Base-by-base conservation (phyloP, 2,797 vertebrate species). In the Coregonus ussuriensis region DNA sequence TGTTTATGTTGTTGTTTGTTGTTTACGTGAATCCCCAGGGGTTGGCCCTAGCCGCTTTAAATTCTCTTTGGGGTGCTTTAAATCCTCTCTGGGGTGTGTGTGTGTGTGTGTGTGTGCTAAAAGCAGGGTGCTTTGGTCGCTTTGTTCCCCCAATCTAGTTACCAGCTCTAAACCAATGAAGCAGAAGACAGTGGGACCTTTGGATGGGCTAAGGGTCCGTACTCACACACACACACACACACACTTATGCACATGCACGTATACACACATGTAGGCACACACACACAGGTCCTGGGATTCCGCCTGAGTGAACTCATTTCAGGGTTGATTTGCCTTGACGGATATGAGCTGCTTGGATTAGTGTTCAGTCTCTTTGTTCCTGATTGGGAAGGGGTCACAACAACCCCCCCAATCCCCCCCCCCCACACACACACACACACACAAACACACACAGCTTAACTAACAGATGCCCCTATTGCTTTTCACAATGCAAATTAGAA, bases 121-220 rank as follows among this genome's bases (percentile, higher is more conserved):
- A 87, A 88, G 85, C 74, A 89, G 88, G 83, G 85, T 86, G 92
- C 91, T 88, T 80, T 79, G 77, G 81, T 88, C 87, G 88, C 88
- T 94, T 94, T 93, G 90, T 91, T 91, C 79, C 66, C 77, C 71
- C 88, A 91, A 93, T 94, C 90, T 93, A 89, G 92, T 93, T 93
- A 93, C 91, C 88, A 85, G 91, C 92, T 93, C 82, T 91, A 93
- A 93, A 92, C 93, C 91, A 92, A 85, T 85, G 92, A 92, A 91
- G 91, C 87, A 84, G 87, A 93, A 88, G 90, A 91, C 93, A 88
- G 91, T 89, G 77, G 62, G 52, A 54, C 25, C 7, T 1, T 5
- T 29, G 77, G 79, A 78, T 78, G 77, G 78, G 71, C 63, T 80
- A 77, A 79, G 70, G 75, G 84, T 47, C 41, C 9, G 2, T 47